Base-by-base conservation (phyloP, 1,140 invertebrate genomes). In the Brachionus plicatilis region DNA sequence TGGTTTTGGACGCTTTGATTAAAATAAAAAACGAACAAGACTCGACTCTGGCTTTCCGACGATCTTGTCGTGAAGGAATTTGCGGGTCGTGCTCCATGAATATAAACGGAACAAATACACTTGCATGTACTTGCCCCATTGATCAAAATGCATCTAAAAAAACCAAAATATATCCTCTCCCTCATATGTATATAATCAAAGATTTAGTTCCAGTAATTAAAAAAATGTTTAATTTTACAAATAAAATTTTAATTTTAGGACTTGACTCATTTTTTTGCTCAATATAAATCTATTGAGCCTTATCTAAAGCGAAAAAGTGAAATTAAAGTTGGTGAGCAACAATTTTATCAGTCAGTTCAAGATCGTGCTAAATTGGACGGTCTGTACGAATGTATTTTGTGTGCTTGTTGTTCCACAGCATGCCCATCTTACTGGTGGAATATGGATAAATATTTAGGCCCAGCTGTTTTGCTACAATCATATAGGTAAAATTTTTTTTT, bases 21-120 rank as follows among this genome's bases (percentile, higher is more conserved):
- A 98, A 98, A 90, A 99, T 99, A 85, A 99, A 99, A 90, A 98
- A 97, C 91, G 95, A 98, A 90, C 91, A 97, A 3, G 97, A 99
- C 90, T 95, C 96, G 1, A 97, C 96, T 0, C 91, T 99, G 85
- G 97, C 97, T 20, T 99, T 99, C 88, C 92, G 96, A 82, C 92
- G 96, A 79, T 98, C 96, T 5, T 99, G 96, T 87, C 92, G 96
- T 76, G 96, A 98, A 90, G 91, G 96, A 37, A 98, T 99, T 86
- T 99, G 97, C 90, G 97, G 97, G 11, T 99, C 96, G 12, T 99
- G 97, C 91, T 93, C 97, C 47, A 99, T 99, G 97, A 99, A 99
- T 90, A 99, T 99, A 89, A 94, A 93, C 86, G 97, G 97, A 72
- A 91, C 93, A 29, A 99, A 99, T 90, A 98, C 96, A 1, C 91